These are phyloP conservation scores for Lampris megalopsis DNA, from an alignment of 2,113 vertebrate species.

Conservation along the genomic window DNA sequence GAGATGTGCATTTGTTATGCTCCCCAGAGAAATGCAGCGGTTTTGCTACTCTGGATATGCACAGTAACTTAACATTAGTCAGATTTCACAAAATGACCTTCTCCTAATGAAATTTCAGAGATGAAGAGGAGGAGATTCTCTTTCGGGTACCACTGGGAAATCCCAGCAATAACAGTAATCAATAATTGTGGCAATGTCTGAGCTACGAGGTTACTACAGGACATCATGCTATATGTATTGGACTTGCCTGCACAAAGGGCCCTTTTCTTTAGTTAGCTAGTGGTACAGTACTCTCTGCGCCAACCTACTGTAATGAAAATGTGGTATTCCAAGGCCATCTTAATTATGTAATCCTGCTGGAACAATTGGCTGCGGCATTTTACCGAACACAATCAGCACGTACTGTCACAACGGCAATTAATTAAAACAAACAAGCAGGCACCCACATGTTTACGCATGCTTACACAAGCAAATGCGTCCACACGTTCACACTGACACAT, in stretches of 20 bases:
- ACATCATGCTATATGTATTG: constrained; percentile 39
- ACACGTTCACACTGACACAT: constrained; percentile 9
- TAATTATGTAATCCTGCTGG: constrained; percentile 53
- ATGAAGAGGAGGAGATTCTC: too few relatives aligned
- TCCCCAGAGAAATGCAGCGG: too few relatives aligned
- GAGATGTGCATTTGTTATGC: too few relatives aligned
- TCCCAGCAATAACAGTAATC: too few relatives aligned
- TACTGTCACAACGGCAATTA: constrained; percentile 72
- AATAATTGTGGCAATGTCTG: too few relatives aligned
- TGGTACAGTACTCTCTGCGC: background rate
- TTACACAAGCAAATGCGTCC: background rate
- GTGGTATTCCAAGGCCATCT: constrained; percentile 55
- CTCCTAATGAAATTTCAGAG: too few relatives aligned
- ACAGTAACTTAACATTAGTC: too few relatives aligned
- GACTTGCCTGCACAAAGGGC: background rate
- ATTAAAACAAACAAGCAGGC: constrained; percentile 54
- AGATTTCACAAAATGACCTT: too few relatives aligned
- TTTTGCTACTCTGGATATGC: too few relatives aligned
- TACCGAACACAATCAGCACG: constrained; percentile 67
- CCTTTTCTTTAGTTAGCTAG: constrained; percentile 13
- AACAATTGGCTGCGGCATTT: constrained; percentile 74
- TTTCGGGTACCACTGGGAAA: too few relatives aligned
- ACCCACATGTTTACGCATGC: background rate
- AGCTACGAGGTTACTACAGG: constrained; percentile 44
- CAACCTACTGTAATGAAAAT: constrained; percentile 46